Conservation (phyloP, 2,888 invertebrate genomes). For the Flexamia atlantica region DNA sequence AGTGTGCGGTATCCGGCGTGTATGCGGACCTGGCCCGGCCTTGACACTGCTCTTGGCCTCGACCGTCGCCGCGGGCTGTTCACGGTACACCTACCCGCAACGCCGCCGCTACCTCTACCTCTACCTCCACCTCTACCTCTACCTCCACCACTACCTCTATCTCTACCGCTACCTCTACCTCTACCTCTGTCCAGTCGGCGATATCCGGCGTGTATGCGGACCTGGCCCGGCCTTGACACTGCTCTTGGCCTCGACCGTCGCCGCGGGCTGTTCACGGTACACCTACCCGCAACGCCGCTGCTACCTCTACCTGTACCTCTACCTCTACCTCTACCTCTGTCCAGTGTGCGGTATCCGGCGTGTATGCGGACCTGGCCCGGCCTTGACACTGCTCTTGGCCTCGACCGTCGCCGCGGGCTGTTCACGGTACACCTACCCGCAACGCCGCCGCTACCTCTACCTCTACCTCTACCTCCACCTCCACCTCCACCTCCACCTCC, state of each 20-base stretch:
- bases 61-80: slow-evolving; percentile 2
- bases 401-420: slow-evolving; percentile 6
- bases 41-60: slow-evolving; percentile 1
- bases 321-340: too few species aligned
- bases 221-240: not conserved
- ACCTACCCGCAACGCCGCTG: not conserved
- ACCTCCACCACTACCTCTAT: too few species aligned
- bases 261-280: not conserved
- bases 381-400: slow-evolving; percentile 1
- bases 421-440: not conserved
- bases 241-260: not conserved
- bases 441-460: not conserved
- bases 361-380: not conserved
- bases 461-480: too few species aligned
- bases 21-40: not conserved
- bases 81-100: not conserved
- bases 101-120: not conserved
- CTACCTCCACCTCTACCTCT: too few species aligned
- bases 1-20: too few species aligned
- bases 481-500: not conserved
- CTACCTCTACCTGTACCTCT: too few species aligned
- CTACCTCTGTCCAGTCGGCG: too few species aligned
- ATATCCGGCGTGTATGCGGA: not conserved
- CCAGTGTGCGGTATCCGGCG: too few species aligned
- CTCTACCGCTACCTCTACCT: too few species aligned